These are phyloP conservation scores for Bombycilla garrulus DNA, from an alignment of 2,113 vertebrate genomes.

Conservation along the genomic window DNA sequence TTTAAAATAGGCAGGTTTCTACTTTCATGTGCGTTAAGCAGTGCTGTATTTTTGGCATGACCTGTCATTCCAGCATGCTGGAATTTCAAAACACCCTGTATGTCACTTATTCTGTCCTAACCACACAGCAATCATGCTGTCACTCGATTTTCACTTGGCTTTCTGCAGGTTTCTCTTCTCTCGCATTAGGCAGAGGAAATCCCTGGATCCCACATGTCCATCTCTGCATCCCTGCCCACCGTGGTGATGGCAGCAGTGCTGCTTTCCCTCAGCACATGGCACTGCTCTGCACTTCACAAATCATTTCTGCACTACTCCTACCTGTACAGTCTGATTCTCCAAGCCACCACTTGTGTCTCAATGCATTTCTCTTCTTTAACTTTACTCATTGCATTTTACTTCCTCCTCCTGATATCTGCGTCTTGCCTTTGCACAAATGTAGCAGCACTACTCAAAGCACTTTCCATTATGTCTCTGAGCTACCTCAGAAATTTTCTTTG, in stretches of 20 bases:
- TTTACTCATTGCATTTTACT: background rate
- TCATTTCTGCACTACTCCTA: background rate
- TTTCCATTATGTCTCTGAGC: background rate
- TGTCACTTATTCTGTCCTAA: background rate
- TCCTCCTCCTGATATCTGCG: background rate
- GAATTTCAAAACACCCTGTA: background rate
- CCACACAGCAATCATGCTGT: accelerated
- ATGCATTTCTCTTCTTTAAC: background rate
- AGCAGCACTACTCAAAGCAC: background rate
- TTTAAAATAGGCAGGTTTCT: background rate
- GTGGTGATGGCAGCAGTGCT: background rate
- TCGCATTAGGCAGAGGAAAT: background rate
- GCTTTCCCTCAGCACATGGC: accelerated
- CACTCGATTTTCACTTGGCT: accelerated
- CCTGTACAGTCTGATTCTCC: background rate
- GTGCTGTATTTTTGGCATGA: background rate
- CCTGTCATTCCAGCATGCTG: background rate
- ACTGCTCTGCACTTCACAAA: background rate
- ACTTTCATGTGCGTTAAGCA: background rate
- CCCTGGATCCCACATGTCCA: background rate
- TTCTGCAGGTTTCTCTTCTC: background rate
- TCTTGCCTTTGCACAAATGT: background rate
- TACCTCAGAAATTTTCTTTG: background rate
- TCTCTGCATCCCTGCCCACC: background rate
- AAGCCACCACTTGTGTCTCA: background rate